Base-by-base conservation (phyloP, 2,113 vertebrate genomes). In the Oryzias celebensis region DNA sequence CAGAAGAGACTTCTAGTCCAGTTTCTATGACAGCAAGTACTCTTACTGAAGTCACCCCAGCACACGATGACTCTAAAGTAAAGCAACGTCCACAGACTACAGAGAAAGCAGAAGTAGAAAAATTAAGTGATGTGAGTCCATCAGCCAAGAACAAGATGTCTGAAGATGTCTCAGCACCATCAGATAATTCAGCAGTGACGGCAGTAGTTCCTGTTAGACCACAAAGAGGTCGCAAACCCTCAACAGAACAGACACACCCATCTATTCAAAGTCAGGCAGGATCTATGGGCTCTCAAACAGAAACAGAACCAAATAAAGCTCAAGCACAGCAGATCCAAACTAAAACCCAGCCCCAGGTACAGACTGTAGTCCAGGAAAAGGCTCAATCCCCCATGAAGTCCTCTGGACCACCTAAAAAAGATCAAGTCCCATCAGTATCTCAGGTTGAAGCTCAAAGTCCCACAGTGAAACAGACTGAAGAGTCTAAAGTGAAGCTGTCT, bases 121-220 rank as follows among this genome's bases (percentile, higher is more conserved):
- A 80, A 18, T 68, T 47, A 48, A 65, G 69, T 31, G 62, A 60
- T 43, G 58, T 81, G 41, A 58, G 60, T 57, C 65, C 41, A 17
- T 52, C 56, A 73, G 23, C 72, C 51, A 85, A 58, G 68, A 77
- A 87, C 42, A 65, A 64, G 24, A 53, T 48, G 13, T 50, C 47
- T 49, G 72, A 75, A 15, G 68, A 2, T 4, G 77, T 60, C 63
- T 57, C 65, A 31, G 42, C 60, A 20, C 44, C 23, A 62, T 45
- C 17, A 43, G 82, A 58, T 28, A 65, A 4, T 20, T 47, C 64
- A 56, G 62, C 41, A 24, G 59, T 58, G 13, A 81, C 75, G 68
- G 65, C 76, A 59, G 68, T 22, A 14, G 75, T 22, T 68, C 88
- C 88, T 58, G 74, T 89, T 10, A 81, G 88, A 75, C 88, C 87